Evolutionary conservation across 1,140 invertebrate genomes (phyloP), one percentile per base, ranked within the genome.

Genomic region (Euglossa dilemma): DNA sequence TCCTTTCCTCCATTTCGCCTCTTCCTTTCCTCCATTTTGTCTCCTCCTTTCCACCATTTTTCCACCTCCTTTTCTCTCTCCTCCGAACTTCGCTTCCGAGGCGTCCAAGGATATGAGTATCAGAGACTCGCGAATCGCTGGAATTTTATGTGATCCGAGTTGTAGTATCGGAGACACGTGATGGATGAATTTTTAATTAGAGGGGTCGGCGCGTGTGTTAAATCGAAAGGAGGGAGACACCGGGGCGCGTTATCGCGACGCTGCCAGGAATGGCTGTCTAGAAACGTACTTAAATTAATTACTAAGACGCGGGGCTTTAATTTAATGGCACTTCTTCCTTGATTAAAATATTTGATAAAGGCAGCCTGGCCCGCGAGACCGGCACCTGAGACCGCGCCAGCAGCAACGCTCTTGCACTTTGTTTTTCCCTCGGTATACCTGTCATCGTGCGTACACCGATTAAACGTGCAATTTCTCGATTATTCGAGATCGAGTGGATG

Each of bases 271-370:
- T 16, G 8, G 20, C 9, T 36, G 28, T 20, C 28, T 36, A 63
- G 61, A 45, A 67, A n/a, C n/a, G 43, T 67, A 70, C 28, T 83
- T 63, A 54, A 69, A 59, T 59, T 83, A 63, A 69, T 77, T 61
- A 70, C 43, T 28, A 28, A 6, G 7, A 23, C 61, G 47, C 4
- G 6, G 28, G 14, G 47, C 16, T 47, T 77, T 78, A 77, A 78
- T 78, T 77, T 78, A 70, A 83, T 45, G 47, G 16, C 47, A 61
- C 45, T 45, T n/a, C 25, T 16, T 28, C 23, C 16, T 61, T 83
- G 74, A 83, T 83, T 77, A 78, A 83, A 63, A 83, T 61, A 70
- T 83, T 70, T 28, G n/a, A 77, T 63, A 36, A 20, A 57, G 50
- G 36, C 61, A 57, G 50, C 9, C 11, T n/a, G 6, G 20, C 28